Percentiles rank a stretch among this genome's conserved stretches.
Evolutionary conservation across 2,797 vertebrate genomes (phyloP).

Genomic region (Ciconia nigra): DNA sequence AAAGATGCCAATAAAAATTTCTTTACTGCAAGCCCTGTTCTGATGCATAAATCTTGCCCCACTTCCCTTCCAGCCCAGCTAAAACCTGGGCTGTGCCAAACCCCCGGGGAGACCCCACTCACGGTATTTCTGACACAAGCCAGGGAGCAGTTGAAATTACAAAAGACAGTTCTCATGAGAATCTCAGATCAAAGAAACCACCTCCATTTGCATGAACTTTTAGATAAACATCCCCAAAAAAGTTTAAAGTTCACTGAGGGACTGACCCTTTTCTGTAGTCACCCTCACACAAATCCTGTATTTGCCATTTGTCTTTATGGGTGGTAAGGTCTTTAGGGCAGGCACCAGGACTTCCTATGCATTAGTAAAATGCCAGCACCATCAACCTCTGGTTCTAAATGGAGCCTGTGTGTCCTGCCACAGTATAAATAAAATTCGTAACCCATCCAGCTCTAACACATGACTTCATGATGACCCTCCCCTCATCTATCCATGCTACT

Average conservation of each 20-base stretch:
- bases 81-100: background rate
- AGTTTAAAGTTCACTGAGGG: background rate
- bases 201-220: constrained; percentile 27
- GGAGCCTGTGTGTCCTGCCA: background rate
- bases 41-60: background rate
- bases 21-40: background rate
- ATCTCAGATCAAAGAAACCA: constrained; percentile 40
- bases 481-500: background rate
- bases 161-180: background rate
- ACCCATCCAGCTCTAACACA: background rate
- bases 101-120: background rate
- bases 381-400: background rate
- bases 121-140: background rate
- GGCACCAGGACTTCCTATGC: background rate
- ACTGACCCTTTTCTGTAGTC: constrained; percentile 1
- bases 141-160: constrained; percentile 37
- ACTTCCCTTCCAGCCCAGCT: background rate
- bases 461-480: background rate
- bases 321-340: constrained; percentile 46
- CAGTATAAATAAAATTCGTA: background rate
- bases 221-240: constrained; percentile 21
- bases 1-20: constrained; percentile 30
- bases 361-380: background rate
- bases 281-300: background rate
- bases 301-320: constrained; percentile 7